phyloP scores from a whole-genome alignment of 2,113 vertebrate species.

The Callipepla squamata region DNA sequence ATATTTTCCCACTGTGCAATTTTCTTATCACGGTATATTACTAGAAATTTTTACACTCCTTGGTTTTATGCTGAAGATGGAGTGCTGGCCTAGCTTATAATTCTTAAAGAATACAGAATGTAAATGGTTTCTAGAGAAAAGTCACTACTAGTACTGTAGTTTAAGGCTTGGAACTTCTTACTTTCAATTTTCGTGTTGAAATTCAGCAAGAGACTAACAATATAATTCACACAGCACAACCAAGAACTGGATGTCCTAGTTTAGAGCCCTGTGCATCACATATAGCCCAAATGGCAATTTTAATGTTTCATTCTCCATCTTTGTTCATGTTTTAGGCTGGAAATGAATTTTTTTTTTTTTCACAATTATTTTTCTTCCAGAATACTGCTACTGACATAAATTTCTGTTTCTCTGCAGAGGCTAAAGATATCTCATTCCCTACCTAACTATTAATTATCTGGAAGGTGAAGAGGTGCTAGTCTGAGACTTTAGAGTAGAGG shows the following conservation, averaged over 20 bases:
- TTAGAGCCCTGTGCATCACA: neutral
- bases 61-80: neutral
- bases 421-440: neutral
- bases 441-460: neutral
- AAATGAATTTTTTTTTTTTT: neutral
- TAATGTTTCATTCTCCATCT: neutral
- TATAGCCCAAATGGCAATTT: neutral
- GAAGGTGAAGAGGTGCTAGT: neutral
- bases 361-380: neutral
- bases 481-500: neutral
- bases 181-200: neutral
- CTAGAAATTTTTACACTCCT: neutral
- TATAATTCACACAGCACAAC: neutral
- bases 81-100: neutral
- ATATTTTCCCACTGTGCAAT: neutral
- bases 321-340: neutral
- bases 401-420: accelerated
- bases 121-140: neutral
- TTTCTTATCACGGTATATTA: neutral
- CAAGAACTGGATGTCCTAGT: neutral
- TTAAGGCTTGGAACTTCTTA: neutral
- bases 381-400: neutral
- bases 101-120: neutral
- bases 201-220: neutral
- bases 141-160: accelerated